A percentile compares a stretch with the other conserved stretches of the same genome.
phyloP scores from a whole-genome alignment of 2,113 vertebrate genomes.

The Thamnophis sirtalis region DNA sequence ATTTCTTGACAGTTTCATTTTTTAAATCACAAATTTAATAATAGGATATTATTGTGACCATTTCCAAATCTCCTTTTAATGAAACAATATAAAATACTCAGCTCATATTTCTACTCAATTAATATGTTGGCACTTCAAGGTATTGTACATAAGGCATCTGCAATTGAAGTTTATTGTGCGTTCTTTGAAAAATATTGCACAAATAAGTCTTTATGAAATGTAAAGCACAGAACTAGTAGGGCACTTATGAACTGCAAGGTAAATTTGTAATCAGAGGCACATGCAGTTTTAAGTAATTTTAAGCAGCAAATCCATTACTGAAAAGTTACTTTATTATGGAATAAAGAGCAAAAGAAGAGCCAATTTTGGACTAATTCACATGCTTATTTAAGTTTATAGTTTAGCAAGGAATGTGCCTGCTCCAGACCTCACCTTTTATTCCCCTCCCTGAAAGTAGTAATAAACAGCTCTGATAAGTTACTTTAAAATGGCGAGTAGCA shows the following conservation, averaged over 20 bases:
- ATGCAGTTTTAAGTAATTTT: background rate
- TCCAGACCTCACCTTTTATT: background rate
- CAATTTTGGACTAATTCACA: background rate
- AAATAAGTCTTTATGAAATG: background rate
- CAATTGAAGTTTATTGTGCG: background rate
- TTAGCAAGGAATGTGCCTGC: background rate
- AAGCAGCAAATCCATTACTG: background rate
- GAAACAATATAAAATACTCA: background rate
- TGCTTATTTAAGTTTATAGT: background rate
- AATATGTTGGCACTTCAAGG: constrained; percentile 1
- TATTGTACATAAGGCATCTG: background rate
- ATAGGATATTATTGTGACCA: background rate
- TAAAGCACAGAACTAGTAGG: background rate
- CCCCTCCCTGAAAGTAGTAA: background rate
- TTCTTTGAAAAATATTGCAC: background rate
- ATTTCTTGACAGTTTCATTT: background rate
- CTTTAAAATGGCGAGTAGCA: background rate
- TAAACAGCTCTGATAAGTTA: background rate
- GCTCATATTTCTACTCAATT: background rate
- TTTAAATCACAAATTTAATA: background rate
- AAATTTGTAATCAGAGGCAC: background rate
- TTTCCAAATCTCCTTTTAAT: background rate
- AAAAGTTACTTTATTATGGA: background rate
- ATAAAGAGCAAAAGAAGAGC: background rate
- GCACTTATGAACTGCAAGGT: background rate